Evolutionary conservation across 1,140 invertebrate genomes (phyloP).

Genomic region (Sarcophaga bullata): DNA sequence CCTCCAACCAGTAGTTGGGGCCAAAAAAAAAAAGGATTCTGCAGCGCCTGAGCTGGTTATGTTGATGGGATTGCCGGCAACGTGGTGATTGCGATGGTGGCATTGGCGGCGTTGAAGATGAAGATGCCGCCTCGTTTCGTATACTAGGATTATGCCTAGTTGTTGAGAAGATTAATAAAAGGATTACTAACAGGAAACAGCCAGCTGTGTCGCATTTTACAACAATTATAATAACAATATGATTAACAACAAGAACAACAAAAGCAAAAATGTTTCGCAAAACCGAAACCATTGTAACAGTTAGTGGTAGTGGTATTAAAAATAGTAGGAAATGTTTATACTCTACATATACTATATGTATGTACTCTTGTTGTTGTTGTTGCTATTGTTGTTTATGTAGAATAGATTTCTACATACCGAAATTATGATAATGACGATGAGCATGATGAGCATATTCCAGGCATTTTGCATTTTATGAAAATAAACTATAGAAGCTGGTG

Average conservation of each 20-base stretch:
- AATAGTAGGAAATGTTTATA: neutral
- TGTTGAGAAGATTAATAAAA: constrained; percentile 40
- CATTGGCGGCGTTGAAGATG: too few relatives aligned
- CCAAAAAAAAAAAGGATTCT: too few relatives aligned
- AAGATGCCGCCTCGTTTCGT: neutral
- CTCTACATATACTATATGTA: too few relatives aligned
- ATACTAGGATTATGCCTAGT: constrained; percentile 29
- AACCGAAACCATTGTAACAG: neutral
- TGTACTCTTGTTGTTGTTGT: neutral
- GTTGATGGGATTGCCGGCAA: too few relatives aligned
- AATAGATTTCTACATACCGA: neutral
- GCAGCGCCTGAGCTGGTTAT: too few relatives aligned
- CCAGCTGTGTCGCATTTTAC: constrained; percentile 40
- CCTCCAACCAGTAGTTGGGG: too few relatives aligned
- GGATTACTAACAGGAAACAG: constrained; percentile 29
- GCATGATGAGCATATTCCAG: neutral
- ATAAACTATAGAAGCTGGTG: neutral
- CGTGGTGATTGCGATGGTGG: too few relatives aligned
- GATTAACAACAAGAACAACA: neutral
- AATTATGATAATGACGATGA: neutral
- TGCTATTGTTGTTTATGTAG: neutral
- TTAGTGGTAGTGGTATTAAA: neutral
- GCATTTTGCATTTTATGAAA: neutral
- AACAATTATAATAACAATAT: constrained; percentile 34
- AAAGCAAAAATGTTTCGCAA: neutral